These are phyloP conservation scores for Catajapyx aquilonaris DNA, from an alignment of 1,140 invertebrate species.

Conservation along the genomic window DNA sequence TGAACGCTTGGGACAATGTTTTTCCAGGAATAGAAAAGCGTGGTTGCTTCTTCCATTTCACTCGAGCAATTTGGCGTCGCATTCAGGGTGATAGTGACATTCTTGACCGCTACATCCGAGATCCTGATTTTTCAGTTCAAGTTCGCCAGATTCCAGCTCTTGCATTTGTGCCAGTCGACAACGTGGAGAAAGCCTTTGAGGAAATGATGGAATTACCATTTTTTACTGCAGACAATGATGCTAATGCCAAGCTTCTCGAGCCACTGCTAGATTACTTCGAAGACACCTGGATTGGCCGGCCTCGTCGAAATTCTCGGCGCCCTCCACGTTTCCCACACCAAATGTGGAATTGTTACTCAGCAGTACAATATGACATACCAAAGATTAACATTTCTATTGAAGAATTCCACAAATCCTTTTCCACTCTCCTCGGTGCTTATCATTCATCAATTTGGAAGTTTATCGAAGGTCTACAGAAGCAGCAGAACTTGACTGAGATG, in stretches of 20 bases:
- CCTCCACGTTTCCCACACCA: neutral
- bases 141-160: conserved; percentile 2
- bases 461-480: conserved; percentile 4
- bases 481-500: conserved; percentile 4
- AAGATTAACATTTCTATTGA: conserved; percentile 5
- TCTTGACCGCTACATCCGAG: neutral
- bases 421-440: neutral
- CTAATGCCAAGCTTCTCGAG: conserved; percentile 2
- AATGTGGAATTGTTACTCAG: conserved; percentile 4
- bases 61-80: conserved; percentile 3
- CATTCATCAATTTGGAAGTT: conserved; percentile 8
- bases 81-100: conserved; percentile 1
- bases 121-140: conserved; percentile 5
- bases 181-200: conserved; percentile 1
- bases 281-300: conserved; percentile 6
- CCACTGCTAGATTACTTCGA: conserved; percentile 6
- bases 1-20: neutral
- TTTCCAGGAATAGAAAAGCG: conserved; percentile 1
- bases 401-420: conserved; percentile 5
- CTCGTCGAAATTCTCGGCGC: neutral
- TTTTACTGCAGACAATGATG: neutral
- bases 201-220: conserved; percentile 2
- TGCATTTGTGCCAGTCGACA: conserved; percentile 4
- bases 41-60: conserved; percentile 8
- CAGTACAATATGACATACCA: neutral